Evolutionary conservation across 2,888 invertebrate species (phyloP).

Genomic region (Catocala nupta): DNA sequence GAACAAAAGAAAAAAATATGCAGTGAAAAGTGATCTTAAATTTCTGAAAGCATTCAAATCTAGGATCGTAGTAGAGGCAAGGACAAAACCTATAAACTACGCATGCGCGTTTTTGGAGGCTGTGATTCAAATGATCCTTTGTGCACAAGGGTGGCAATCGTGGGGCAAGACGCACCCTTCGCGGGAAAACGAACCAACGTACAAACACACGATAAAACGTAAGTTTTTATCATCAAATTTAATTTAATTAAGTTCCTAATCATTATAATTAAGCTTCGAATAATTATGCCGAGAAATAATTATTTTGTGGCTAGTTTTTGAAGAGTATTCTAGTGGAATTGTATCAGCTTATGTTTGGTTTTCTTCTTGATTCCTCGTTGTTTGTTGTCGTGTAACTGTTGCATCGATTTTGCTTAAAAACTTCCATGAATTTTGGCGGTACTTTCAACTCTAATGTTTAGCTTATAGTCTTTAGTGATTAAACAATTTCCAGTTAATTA

Average conservation of each 20-base stretch:
- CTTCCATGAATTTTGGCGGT: too few relatives aligned
- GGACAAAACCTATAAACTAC: constrained; percentile 43
- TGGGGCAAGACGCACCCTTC: constrained; percentile 15
- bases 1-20: too few relatives aligned
- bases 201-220: constrained; percentile 10
- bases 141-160: constrained; percentile 57
- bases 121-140: constrained; percentile 67
- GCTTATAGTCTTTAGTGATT: too few relatives aligned
- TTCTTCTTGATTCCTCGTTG: too few relatives aligned
- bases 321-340: neutral
- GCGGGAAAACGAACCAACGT: neutral
- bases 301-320: neutral
- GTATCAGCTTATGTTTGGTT: too few relatives aligned
- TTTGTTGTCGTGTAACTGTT: too few relatives aligned
- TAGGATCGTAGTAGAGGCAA: constrained; percentile 33
- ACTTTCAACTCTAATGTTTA: too few relatives aligned
- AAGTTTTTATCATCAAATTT: constrained; percentile 10
- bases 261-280: neutral
- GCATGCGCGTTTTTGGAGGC: constrained; percentile 72
- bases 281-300: neutral
- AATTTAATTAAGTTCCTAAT: too few relatives aligned
- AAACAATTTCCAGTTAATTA: too few relatives aligned
- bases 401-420: too few relatives aligned
- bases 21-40: too few relatives aligned
- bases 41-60: neutral